Conservation (phyloP, 2,797 vertebrate species). For the Oceanodroma leucorhoa region DNA sequence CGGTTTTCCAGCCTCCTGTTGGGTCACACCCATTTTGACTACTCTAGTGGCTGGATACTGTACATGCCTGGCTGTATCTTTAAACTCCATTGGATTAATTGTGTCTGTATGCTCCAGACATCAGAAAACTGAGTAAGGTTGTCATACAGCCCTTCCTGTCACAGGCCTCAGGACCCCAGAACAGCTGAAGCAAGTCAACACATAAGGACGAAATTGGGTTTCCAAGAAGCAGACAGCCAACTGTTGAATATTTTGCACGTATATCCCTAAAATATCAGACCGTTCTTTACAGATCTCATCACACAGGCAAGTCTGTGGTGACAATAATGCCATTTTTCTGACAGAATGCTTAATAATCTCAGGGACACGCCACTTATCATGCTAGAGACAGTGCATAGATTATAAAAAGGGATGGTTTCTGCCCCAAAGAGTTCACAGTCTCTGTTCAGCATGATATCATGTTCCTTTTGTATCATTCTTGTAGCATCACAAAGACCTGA, state of each 20-base stretch:
- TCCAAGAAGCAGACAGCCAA: background rate
- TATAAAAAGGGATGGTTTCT: background rate
- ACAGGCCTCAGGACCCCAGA: background rate
- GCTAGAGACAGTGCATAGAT: background rate
- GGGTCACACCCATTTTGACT: constrained; percentile 27
- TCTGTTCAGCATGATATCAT: background rate
- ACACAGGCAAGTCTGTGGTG: background rate
- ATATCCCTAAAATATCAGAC: background rate
- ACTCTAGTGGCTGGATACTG: background rate
- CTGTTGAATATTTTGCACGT: background rate
- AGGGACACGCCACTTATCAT: background rate
- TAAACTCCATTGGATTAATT: background rate
- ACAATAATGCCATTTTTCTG: background rate
- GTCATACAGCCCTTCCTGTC: background rate
- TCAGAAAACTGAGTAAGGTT: background rate
- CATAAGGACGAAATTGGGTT: background rate
- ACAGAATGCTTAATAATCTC: background rate
- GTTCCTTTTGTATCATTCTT: background rate
- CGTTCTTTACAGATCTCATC: background rate
- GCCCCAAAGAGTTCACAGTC: background rate
- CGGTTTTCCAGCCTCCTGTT: constrained; percentile 34
- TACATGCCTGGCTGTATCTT: background rate
- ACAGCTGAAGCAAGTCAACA: background rate
- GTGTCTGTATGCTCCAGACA: background rate
- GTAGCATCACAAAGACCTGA: background rate